A percentile compares a stretch with the other conserved stretches of the same genome.
Conservation (phyloP, 1,140 invertebrate species). For the Meloidogyne hapla region DNA sequence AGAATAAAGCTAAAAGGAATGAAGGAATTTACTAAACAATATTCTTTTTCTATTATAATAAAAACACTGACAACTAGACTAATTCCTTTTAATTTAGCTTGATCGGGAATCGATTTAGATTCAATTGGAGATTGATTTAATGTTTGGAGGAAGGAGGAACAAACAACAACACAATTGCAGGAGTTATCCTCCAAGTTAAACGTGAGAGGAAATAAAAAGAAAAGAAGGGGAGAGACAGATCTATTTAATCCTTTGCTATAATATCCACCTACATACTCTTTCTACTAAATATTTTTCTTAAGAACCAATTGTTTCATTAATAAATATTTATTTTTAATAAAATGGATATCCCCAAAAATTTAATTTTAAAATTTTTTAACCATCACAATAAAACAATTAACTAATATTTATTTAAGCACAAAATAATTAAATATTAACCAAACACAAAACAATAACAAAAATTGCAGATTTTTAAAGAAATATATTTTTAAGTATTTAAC, state of each 20-base stretch:
- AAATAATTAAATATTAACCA: background rate
- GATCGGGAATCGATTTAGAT: background rate
- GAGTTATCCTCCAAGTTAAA: background rate
- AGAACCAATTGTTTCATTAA: background rate
- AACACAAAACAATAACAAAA: conserved; percentile 2
- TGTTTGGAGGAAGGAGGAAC: background rate
- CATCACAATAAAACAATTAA: background rate
- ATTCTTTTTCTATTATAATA: too few species aligned
- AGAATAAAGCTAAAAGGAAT: too few species aligned
- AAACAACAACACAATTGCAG: background rate
- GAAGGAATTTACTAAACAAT: background rate
- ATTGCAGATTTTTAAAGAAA: background rate
- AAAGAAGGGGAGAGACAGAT: conserved; percentile 12
- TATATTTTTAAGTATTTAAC: background rate
- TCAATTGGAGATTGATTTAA: background rate
- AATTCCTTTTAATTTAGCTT: background rate
- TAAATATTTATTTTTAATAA: too few species aligned
- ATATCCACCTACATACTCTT: background rate
- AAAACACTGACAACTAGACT: too few species aligned
- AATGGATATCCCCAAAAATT: too few species aligned
- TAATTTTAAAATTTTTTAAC: too few species aligned
- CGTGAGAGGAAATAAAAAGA: background rate
- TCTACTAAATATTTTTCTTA: background rate
- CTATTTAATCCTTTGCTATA: too few species aligned
- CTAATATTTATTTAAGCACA: background rate